phyloP scores from a whole-genome alignment of 2,888 invertebrate species.

The Andrena marginata region DNA sequence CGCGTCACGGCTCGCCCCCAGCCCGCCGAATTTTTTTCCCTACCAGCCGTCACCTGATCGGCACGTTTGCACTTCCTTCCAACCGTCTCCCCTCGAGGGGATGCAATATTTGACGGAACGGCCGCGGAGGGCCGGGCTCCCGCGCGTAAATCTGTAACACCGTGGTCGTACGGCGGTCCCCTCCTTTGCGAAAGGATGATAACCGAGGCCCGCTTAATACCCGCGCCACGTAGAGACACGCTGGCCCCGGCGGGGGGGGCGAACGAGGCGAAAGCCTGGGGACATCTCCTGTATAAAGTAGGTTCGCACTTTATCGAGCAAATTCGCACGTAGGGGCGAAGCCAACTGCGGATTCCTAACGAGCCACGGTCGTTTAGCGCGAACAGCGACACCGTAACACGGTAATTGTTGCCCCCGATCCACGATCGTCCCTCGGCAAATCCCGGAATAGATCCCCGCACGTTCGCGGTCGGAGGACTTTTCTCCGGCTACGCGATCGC shows the following conservation, averaged over 20 bases:
- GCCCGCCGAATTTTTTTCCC: conserved; percentile 10
- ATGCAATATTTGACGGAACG: conserved; percentile 59
- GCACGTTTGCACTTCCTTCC: conserved; percentile 12
- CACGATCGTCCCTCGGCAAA: conserved; percentile 33
- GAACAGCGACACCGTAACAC: conserved; percentile 45
- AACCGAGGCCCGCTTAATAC: conserved; percentile 60
- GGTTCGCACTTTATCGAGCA: conserved; percentile 64
- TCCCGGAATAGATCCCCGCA: background rate
- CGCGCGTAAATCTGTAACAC: conserved; percentile 66
- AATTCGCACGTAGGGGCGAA: conserved; percentile 60
- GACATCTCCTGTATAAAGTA: conserved; percentile 37
- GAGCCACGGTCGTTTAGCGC: conserved; percentile 57
- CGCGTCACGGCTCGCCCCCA: conserved; percentile 11
- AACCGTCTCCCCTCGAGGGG: conserved; percentile 31
- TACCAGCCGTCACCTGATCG: conserved; percentile 6
- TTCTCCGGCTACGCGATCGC: conserved; percentile 42
- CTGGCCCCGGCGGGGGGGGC: conserved; percentile 8
- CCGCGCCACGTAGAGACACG: conserved; percentile 57
- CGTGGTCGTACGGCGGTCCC: conserved; percentile 34
- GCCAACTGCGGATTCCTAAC: conserved; percentile 66
- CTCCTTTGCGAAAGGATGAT: conserved; percentile 49
- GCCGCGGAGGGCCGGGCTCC: conserved; percentile 48
- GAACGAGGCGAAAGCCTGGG: conserved; percentile 21
- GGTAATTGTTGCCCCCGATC: conserved; percentile 57
- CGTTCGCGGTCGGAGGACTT: conserved; percentile 3